Evolutionary conservation across 2,888 invertebrate genomes (phyloP), one percentile per base, ranked within the genome.

Genomic region (Calliopum simillimum): DNA sequence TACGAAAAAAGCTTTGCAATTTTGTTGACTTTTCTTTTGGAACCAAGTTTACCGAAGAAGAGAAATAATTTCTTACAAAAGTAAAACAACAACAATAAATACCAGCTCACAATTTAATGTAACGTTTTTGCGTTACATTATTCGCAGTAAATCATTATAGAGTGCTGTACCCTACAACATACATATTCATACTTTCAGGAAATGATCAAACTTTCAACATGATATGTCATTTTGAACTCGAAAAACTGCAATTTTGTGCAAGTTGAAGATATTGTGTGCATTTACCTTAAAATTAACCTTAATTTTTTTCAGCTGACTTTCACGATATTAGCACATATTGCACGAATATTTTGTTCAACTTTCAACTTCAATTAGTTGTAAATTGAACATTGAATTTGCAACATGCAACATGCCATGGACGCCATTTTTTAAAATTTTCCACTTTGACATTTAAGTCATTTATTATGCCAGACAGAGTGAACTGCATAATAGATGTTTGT

Each of bases 401-500:
- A n/a, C n/a, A 33, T 62, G 33, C 25, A 49, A 64, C 64, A 64
- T 64, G 65, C 55, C 46, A 55, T 11, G 19, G 55, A 11, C 53
- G 53, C 65, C 55, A 55, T 65, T 65, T 65, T 55, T 19, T 5
- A 23, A 55, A 33, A 33, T 33, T 5, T 65, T 65, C 55, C 56
- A 46, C 53, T 55, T 44, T 53, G 59, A 59, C 19, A 59, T 59
- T 59, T 43, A 41, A 41, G 59, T 16, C 59, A 43, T 43, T 33
- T 59, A 16, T 59, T 59, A 21, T 46, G 23, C 64, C 64, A 65
- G 64, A 65, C 64, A 11, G 53, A 65, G 23, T 41, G 41, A 19
- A 53, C 53, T 65, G 23, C 64, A 65, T 65, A 65, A 53, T 53
- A 43, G 41, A 65, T 65, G 64, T 43, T 43, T 51, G 53, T 14